Base-by-base conservation (phyloP, 2,888 invertebrate species). In the Xylocampa areola region DNA sequence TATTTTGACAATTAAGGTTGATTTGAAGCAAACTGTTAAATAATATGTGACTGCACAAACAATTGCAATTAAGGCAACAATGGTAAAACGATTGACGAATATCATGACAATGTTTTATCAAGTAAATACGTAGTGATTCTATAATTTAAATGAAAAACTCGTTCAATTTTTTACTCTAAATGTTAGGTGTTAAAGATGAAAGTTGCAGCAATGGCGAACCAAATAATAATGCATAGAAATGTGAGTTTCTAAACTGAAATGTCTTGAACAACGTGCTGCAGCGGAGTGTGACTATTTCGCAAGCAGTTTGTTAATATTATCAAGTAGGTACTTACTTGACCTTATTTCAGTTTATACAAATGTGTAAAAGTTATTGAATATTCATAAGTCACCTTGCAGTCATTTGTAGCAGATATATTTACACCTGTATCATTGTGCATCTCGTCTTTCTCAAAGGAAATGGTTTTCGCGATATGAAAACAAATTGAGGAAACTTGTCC, bases 211-310 rank as follows among this genome's bases (percentile, higher is more conserved):
- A 65, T 54, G 50, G 16, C 40, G 53, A 32, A 59, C 55, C 36
- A 59, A 48, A 64, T 50, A 59, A 63, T 57, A 60, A 50, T 35
- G 39, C 53, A 64, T 51, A 61, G 59, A 57, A 60, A 61, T 43
- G 41, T 45, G 51, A 73, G 73, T 75, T 75, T 75, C 74, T 74
- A 74, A 73, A 70, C 68, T 68, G 63, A 75, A 75, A 76, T 70
- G 73, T 75, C 73, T 80, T 75, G 72, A 76, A 80, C 76, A 80
- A 77, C 82, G 79, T 77, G 74, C 68, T 70, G 65, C 76, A 78
- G 23, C 80, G 72, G 72, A 82, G 79, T 86, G 85, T 83, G 78
- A 84, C 82, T 76, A 74, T 86, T 84, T 83, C 79, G 78, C 81
- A 86, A 86, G 66, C 41, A 36, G 63, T 76, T 80, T 74, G 73